Evolutionary conservation across 2,888 invertebrate species (phyloP), one percentile per base, ranked within the genome.

Genomic region (Drosophila neonasuta): DNA sequence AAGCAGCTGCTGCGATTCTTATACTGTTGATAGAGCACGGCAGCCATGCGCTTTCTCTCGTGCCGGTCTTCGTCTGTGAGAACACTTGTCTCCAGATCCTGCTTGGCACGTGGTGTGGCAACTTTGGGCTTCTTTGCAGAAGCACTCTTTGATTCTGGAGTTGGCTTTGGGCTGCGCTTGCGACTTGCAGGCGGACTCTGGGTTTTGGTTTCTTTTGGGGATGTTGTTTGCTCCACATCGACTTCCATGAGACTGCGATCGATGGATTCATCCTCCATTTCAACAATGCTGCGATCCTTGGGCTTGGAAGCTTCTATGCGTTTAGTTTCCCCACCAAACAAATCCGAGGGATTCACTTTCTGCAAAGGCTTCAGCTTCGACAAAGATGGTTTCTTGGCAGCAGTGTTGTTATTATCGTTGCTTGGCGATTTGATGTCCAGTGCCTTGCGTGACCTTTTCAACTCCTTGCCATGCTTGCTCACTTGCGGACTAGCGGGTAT

Each of bases 1-100:
- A 94, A 93, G 1, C 97, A 97, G 0, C 97, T 96, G 60, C 94
- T 93, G 80, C 96, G 93, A 76, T 95, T 93, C 69, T 96, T 92
- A 89, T 95, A 97, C 76, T 94, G 94, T 72, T 95, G 93, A 89
- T 96, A 97, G 24, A 94, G 90, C 41, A 92, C 92, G 0, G 93
- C 93, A 1, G 93, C 92, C 74, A 94, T 92, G 61, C 93, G 93
- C 86, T 92, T 94, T 48, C 94, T 94, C 83, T 95, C 95, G 87
- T 93, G 92, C 15, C 93, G 92, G 75, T 95, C 94, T 89, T 95
- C 94, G 90, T 94, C 95, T 17, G 88, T 78, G 0, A 91, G 30
- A 2, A 90, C 81, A 68, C 90, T 90, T n/a, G 79, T 77, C 30
- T 90, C 88, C 20, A 90, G 72, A 66, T 89, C 89, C 30, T 77